Evolutionary conservation across 2,797 vertebrate genomes (phyloP).

Genomic region (Myotis daubentonii): DNA sequence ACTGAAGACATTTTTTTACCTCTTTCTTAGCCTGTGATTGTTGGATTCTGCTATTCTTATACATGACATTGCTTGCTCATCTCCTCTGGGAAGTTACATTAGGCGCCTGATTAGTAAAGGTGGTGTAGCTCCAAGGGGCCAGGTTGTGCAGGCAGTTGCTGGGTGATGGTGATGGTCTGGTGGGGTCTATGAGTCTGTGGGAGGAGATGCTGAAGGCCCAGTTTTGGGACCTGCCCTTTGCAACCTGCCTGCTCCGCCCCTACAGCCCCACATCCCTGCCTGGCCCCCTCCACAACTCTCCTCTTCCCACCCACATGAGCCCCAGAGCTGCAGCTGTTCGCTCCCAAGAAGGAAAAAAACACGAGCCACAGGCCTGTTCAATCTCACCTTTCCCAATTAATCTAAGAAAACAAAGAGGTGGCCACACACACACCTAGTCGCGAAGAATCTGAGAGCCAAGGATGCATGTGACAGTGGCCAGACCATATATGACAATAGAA

Average conservation of each 20-base stretch:
- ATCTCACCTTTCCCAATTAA: rapidly evolving
- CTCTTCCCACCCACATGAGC: too few relatives aligned
- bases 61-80: background rate
- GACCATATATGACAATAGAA: background rate
- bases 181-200: background rate
- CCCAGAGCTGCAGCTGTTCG: background rate
- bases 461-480: background rate
- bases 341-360: background rate
- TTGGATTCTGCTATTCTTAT: background rate
- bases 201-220: rapidly evolving
- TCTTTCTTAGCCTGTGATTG: background rate
- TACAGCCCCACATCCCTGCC: too few relatives aligned
- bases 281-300: background rate
- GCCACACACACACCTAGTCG: background rate
- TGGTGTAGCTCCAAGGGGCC: background rate
- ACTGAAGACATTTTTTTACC: background rate
- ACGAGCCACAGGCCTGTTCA: background rate
- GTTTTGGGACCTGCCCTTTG: background rate
- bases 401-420: background rate
- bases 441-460: background rate
- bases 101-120: background rate
- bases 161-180: background rate
- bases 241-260: background rate
- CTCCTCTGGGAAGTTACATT: background rate
- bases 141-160: background rate